Evolutionary conservation across 1,140 invertebrate species (phyloP).

Genomic region (Papilio dardanus): DNA sequence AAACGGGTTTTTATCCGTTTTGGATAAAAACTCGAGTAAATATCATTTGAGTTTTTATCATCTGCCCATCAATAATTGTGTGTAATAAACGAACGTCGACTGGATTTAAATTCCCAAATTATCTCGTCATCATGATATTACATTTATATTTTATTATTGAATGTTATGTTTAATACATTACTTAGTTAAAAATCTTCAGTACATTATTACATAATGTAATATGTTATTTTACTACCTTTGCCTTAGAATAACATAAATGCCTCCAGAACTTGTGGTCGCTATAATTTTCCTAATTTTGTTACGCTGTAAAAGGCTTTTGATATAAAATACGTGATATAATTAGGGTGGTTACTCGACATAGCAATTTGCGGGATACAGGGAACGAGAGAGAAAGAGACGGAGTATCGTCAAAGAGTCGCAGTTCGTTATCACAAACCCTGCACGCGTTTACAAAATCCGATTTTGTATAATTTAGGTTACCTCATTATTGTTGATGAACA

Average conservation of each 20-base stretch:
- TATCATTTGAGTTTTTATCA: too few relatives aligned
- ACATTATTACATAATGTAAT: neutral
- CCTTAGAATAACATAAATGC: neutral
- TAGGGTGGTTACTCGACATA: constrained; percentile 8
- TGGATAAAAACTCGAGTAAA: too few relatives aligned
- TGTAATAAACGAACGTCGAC: constrained; percentile 14
- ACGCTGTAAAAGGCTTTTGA: neutral
- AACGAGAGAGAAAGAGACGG: neutral
- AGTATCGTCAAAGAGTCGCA: too few relatives aligned
- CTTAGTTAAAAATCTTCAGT: too few relatives aligned
- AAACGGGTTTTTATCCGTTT: too few relatives aligned
- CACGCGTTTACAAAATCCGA: neutral
- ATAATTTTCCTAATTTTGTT: constrained; percentile 10
- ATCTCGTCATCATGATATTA: neutral
- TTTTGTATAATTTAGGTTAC: neutral
- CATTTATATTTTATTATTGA: neutral
- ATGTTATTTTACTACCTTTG: neutral
- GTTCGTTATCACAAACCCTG: neutral
- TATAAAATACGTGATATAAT: constrained; percentile 4
- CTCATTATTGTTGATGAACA: constrained; percentile 11
- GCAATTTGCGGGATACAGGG: neutral
- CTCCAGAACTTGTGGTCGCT: neutral
- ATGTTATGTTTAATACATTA: neutral
- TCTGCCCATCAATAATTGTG: too few relatives aligned
- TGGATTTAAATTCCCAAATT: constrained; percentile 1